Evolutionary conservation across 2,113 vertebrate genomes (phyloP), one percentile per base, ranked within the genome.

Genomic region (Zapus hudsonius): DNA sequence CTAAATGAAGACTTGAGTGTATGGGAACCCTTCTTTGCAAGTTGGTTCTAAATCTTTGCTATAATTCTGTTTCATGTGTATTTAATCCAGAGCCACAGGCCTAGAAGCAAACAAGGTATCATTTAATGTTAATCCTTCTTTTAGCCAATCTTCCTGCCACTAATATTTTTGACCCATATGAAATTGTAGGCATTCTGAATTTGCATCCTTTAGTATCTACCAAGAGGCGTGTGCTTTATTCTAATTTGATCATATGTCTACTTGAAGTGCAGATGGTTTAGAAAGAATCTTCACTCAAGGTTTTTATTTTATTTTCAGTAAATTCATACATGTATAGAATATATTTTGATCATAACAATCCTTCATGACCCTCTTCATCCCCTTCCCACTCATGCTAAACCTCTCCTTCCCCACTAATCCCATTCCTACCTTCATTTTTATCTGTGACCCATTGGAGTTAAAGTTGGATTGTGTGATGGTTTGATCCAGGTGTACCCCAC

Each of bases 1-100:
- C 59, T 94, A 70, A 87, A 87, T 84, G 83, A 69, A 47, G 31
- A 69, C 80, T 92, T 90, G 75, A 89, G 13, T 70, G 85, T 67
- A 20, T 70, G 16, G 74, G 72, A 87, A 84, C 19, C 59, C 25
- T 94, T 90, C 44, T 79, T 61, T 64, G 52, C 78, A 78, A 63
- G 47, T 55, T 89, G 29, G 80, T 94, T 67, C 67, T 47, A 84
- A 92, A 59, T 67, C 63, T 82, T 81, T 20, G 81, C 67, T 79
- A 72, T 63, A 86, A 27, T 57, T 81, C 66, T 80, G 25, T 31
- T 47, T 88, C 76, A 33, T 86, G 79, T 84, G 33, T 84, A 55
- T 63, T 80, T 90, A 72, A 91, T 19, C 70, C 86, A 94, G 38
- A 84, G 40, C 15, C 29, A 44, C 19, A 38, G 2, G 3, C 67